Conservation (phyloP, 2,888 invertebrate species). For the Cryptus viduatorius region DNA sequence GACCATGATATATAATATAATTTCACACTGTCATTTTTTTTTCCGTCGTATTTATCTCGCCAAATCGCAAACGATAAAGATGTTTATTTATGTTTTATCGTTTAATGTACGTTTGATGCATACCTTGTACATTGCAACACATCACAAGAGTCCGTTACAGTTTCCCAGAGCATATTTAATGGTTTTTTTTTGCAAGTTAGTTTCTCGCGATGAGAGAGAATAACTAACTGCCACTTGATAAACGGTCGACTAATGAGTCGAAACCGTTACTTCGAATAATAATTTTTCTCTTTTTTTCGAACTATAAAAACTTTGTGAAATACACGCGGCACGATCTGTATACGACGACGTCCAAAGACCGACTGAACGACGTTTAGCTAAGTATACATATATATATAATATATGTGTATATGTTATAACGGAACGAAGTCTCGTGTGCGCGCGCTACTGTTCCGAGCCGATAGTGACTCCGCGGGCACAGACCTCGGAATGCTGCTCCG, state of each 20-base stretch:
- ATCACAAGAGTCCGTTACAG: conserved; percentile 83
- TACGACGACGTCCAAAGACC: conserved; percentile 20
- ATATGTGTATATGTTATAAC: not conserved
- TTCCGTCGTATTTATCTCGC: not conserved
- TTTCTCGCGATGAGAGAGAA: conserved; percentile 13
- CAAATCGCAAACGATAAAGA: not conserved
- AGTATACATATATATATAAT: not conserved
- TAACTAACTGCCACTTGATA: conserved; percentile 43
- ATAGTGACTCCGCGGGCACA: conserved; percentile 59
- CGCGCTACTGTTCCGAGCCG: conserved; percentile 31
- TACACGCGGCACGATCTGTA: not conserved
- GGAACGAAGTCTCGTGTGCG: conserved; percentile 31
- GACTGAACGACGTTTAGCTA: conserved; percentile 18
- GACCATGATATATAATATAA: not conserved
- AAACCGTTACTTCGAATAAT: not conserved
- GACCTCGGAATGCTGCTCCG: conserved; percentile 69
- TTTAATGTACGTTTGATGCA: conserved; percentile 61
- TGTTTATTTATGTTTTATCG: not conserved
- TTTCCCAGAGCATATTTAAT: conserved; percentile 82
- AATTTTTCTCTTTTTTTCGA: not conserved
- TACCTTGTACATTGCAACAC: conserved; percentile 85
- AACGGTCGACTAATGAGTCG: conserved; percentile 37
- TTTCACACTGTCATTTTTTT: conserved; percentile 20
- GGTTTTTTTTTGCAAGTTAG: conserved; percentile 38
- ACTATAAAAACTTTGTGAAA: not conserved